phyloP scores from a whole-genome alignment of 2,888 invertebrate species.

The Dynastes grantii region DNA sequence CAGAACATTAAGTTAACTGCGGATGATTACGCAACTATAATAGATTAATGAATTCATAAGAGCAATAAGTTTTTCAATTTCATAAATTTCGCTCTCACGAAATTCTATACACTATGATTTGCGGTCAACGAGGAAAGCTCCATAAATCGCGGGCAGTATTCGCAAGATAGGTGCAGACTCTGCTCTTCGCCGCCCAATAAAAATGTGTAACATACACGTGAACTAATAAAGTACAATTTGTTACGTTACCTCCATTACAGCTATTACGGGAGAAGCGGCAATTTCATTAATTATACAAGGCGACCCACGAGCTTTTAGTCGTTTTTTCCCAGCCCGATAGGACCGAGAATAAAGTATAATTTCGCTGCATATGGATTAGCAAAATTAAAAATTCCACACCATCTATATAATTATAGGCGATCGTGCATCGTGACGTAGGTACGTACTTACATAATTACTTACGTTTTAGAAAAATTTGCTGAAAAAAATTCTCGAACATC shows the following conservation, averaged over 20 bases:
- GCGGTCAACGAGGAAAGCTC: conserved; percentile 20
- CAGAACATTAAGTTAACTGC: conserved; percentile 24
- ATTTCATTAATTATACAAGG: conserved; percentile 37
- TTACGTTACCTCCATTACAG: conserved; percentile 38
- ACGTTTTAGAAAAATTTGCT: conserved; percentile 4
- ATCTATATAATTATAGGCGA: conserved; percentile 16
- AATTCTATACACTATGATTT: conserved; percentile 26
- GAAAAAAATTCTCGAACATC: neutral
- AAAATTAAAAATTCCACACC: conserved; percentile 32
- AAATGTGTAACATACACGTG: conserved; percentile 20
- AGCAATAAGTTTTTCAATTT: conserved; percentile 31
- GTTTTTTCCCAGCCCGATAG: conserved; percentile 16
- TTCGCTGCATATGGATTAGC: conserved; percentile 11
- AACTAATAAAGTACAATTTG: conserved; percentile 34
- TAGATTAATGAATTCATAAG: neutral
- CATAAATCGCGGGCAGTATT: conserved; percentile 17
- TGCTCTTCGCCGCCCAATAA: neutral
- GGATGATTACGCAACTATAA: conserved; percentile 32
- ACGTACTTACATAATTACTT: neutral
- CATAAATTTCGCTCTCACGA: conserved; percentile 29
- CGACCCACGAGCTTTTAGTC: conserved; percentile 30
- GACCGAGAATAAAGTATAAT: conserved; percentile 28
- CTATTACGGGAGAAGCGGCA: conserved; percentile 28
- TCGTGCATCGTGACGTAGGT: neutral
- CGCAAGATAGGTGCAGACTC: neutral